Base-by-base conservation (phyloP, 2,113 vertebrate genomes). In the Micronisus gabar region DNA sequence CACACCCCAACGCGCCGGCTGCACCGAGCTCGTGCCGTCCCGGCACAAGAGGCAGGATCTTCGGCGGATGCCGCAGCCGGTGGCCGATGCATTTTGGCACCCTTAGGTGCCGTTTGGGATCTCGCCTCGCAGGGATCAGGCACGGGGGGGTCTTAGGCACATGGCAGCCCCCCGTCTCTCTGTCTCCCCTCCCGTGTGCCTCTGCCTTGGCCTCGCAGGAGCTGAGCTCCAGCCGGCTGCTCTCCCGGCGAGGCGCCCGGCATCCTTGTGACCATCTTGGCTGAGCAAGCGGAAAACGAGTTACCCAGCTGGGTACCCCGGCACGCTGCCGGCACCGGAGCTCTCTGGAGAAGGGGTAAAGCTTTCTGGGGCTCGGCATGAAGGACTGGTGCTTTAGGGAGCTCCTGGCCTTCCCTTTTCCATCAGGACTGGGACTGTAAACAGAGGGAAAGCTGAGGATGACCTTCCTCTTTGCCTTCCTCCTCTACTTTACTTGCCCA, bases 11-110 rank as follows among this genome's bases (percentile, higher is more conserved):
- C 3, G 34, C 15, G 0, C 3, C 2, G 4, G 29, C n/a, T 27
- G 75, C 25, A 2, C 47, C 6, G 1, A 25, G 8, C 66, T 53
- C 0, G 0, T 15, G 48, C 56, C 4, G 2, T 9, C 68, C 73
- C 0, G 3, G 74, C 4, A 2, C 1, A 1, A 66, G 48, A 11
- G 3, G 23, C 45, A 10, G 74, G 27, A 80, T 43, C 62, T 40
- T 1, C 7, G 1, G 76, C 0, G 3, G 32, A 18, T 9, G 38
- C 23, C 5, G 0, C 4, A 2, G 29, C n/a, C 0, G 3, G 36
- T 5, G 26, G 16, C 13, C 0, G 0, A 4, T 3, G 40, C 4
- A 32, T 13, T 90, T 63, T 7, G n/a, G 25, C 41, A 59, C 29
- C 41, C 6, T 41, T 2, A 1, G 13, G 56, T 36, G 62, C 36